Base-by-base conservation (phyloP, 2,797 vertebrate genomes). In the Muscicapa striata region DNA sequence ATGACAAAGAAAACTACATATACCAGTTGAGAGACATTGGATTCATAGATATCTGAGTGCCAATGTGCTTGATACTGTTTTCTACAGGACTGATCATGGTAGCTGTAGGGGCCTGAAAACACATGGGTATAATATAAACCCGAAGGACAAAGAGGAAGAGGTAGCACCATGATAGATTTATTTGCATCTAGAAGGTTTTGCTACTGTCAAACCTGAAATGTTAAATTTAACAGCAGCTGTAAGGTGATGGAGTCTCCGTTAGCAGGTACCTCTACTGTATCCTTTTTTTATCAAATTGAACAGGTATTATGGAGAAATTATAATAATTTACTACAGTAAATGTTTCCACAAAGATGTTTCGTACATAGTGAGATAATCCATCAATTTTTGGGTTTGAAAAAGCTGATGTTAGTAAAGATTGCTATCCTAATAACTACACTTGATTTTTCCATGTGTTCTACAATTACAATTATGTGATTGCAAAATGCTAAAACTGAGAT, bases 401-500 rank as follows among this genome's bases (percentile, higher is more conserved):
- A n/a, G n/a, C n/a, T n/a, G n/a, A n/a, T n/a, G 13, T 68, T 94
- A 77, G 20, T 70, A 45, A 95, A 92, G 84, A 94, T 72, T 92
- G 24, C 22, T 94, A n/a, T 89, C 48, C 61, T 94, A 92, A 91
- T 32, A 74, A 51, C 76, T 84, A 63, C 29, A 51, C 24, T 96
- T 95, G 52, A 93, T 94, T 94, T 91, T 93, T 91, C 64, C 7
- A 2, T 57, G 19, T 84, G 59, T 86, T 95, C 43, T 94, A 27
- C 32, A 40, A 26, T 81, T 70, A 58, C 79, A 95, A 87, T 78
- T 67, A 96, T 95, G 61, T 80, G 43, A 89, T 82, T 95, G 30
- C 54, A 94, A 97, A 97, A 95, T 68, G 52, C 27, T 94, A 84
- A 89, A 52, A 84, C 73, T 2, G 6, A 46, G 62, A 90, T 95